These are phyloP conservation scores for Ichneumoninae sp. DNA, from an alignment of 2,888 invertebrate genomes.

Conservation along the genomic window DNA sequence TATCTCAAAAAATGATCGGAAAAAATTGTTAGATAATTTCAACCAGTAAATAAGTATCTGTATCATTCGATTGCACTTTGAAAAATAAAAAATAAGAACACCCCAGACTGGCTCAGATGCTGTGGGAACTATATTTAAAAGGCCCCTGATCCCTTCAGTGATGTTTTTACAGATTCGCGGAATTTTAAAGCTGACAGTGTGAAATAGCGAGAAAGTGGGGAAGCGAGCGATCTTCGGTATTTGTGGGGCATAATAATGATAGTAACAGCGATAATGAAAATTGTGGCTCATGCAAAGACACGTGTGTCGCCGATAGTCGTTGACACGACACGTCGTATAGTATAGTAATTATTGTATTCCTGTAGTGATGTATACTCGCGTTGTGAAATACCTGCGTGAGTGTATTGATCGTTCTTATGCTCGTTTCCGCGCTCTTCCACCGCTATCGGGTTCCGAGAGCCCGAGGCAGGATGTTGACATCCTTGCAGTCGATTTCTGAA, in stretches of 20 bases:
- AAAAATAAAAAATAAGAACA: neutral
- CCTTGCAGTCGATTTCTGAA: neutral
- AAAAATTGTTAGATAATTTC: neutral
- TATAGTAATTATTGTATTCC: neutral
- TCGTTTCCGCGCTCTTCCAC: conserved; percentile 26
- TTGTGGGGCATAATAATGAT: neutral
- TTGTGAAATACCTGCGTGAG: conserved; percentile 11
- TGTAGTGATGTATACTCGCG: conserved; percentile 6
- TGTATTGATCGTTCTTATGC: conserved; percentile 30
- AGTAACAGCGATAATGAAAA: neutral
- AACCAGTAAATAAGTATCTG: neutral
- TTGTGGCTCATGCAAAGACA: neutral
- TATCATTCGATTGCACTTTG: neutral
- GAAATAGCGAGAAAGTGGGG: neutral
- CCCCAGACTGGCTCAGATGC: neutral
- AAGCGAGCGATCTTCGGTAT: neutral
- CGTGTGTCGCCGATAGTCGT: neutral
- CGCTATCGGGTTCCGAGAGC: neutral
- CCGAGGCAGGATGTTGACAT: neutral
- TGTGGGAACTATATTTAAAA: neutral
- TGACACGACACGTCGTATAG: neutral
- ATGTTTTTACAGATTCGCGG: neutral
- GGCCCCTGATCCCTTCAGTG: neutral
- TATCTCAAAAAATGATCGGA: neutral
- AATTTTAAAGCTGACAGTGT: neutral